Base-by-base conservation (phyloP, 2,888 invertebrate species). In the Andrena flavipes region DNA sequence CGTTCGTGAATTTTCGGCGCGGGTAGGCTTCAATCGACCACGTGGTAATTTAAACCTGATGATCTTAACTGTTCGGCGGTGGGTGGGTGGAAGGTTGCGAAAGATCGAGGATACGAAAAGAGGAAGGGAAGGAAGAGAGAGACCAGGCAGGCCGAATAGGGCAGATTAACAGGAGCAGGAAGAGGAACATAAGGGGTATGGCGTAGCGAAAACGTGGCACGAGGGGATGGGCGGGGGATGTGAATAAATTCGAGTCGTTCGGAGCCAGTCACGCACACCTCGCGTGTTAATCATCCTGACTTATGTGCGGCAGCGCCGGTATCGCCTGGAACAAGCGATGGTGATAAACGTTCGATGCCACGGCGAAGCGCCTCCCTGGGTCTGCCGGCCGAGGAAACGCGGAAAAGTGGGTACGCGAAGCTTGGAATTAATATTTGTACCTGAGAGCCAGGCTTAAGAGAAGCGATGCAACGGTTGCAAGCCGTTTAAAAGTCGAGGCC, bases 201-300 rank as follows among this genome's bases (percentile, higher is more conserved):
- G 7, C 73, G 69, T 65, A 71, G 73, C 59, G 79, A 70, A 70
- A 56, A 56, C 56, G 62, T 54, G 75, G 69, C 49, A 77, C 63
- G 65, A 74, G 72, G 64, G 73, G 78, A 13, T 13, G 42, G 42
- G 16, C 42, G 81, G 78, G 85, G 78, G 87, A 80, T 82, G 85
- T 82, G 88, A 90, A 91, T 90, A 89, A 90, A 90, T 91, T 91
- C 88, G 83, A 89, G 88, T 90, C 89, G 82, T 85, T 90, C 88
- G 85, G 82, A 86, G 84, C 89, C 89, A 88, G 91, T 92, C 91
- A 91, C 91, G 92, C 91, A 92, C 88, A 87, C 86, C 89, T 88
- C 82, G 90, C 91, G 89, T 91, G 91, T 92, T 91, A 91, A 92
- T 92, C 90, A 91, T 92, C 86, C 86, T 91, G 91, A 92, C 91